Percentiles rank a stretch among this genome's conserved stretches.
phyloP scores from a whole-genome alignment of 2,113 vertebrate species.

The Rana temporaria region DNA sequence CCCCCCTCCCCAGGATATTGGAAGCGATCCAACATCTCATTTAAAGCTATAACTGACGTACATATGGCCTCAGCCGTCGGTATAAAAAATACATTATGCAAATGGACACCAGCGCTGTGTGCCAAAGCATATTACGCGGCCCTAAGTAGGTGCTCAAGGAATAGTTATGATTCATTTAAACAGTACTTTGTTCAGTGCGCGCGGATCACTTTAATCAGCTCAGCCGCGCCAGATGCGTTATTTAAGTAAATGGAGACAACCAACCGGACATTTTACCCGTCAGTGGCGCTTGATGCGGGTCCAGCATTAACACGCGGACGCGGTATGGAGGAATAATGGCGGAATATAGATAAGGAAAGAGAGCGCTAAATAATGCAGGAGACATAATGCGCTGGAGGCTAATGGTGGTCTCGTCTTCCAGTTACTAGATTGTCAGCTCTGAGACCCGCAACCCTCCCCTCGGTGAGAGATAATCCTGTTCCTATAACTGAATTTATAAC shows the following conservation, averaged over 20 bases:
- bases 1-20: no score
- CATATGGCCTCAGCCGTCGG: no score
- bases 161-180: constrained; percentile 42
- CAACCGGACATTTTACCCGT: constrained; percentile 47
- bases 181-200: constrained; percentile 8
- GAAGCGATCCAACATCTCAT: no score
- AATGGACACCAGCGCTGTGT: constrained; percentile 18
- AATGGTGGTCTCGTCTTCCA: not conserved
- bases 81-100: constrained; percentile 38
- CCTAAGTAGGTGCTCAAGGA: constrained; percentile 38
- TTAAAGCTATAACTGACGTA: no score
- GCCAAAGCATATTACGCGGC: constrained; percentile 24
- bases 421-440: not conserved
- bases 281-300: not conserved
- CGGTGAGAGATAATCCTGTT: no score
- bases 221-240: constrained; percentile 33
- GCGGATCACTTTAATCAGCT: constrained; percentile 28
- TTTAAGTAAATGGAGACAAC: constrained; percentile 48
- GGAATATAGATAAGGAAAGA: not conserved
- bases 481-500: no score
- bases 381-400: not conserved
- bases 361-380: constrained; percentile 31
- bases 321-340: not conserved
- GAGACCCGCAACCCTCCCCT: no score
- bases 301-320: constrained; percentile 25